Base-by-base conservation (phyloP, 23 tunicate genomes). In the Clavelina lepadiformis region DNA sequence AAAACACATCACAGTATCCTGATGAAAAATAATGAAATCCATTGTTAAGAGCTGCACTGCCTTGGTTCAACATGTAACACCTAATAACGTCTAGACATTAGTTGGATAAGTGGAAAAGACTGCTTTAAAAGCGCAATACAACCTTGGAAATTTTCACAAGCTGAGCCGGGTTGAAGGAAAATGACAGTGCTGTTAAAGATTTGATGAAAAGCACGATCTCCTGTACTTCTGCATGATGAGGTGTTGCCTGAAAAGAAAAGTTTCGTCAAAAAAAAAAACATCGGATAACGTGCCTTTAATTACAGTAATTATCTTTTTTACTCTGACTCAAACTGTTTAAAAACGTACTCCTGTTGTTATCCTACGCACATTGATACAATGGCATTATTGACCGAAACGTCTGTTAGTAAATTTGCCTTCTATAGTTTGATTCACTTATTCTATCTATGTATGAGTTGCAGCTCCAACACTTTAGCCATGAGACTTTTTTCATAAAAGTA, bases 1-100 rank as follows among this genome's bases (percentile, higher is more conserved):
- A 93, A 67, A 85, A 85, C 61, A 93, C 85, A 46, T 93, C 98
- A 38, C 98, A 93, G 45, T 93, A 93, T 3, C 98, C 98, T 88
- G 58, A 5, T n/a, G n/a, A n/a, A 13, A 18, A 53, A 13, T 20
- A 41, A 11, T 15, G 49, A 41, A 11, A 41, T 41, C 49, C 15
- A 15, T 11, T 41, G 15, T 41, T 41, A 41, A 41, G 15, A 41
- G 11, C 15, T 41, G 13, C 11, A 41, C 49, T 41, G 49, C 15
- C 49, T 41, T 41, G 49, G 49, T 41, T 8, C 15, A 15, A 41
- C 49, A 8, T 41, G 13, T 15, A 41, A 41, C 49, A 41, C 15
- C 15, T 8, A 15, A 41, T 41, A 59, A 7, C 18, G 4, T 29
- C 11, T 29, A 7, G 31, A 13, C 35, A 59, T 29, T 26, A 8